A percentile compares a stretch with the other conserved stretches of the same genome.
Conservation (phyloP, 2,888 invertebrate species). For the Zeuzera pyrina region DNA sequence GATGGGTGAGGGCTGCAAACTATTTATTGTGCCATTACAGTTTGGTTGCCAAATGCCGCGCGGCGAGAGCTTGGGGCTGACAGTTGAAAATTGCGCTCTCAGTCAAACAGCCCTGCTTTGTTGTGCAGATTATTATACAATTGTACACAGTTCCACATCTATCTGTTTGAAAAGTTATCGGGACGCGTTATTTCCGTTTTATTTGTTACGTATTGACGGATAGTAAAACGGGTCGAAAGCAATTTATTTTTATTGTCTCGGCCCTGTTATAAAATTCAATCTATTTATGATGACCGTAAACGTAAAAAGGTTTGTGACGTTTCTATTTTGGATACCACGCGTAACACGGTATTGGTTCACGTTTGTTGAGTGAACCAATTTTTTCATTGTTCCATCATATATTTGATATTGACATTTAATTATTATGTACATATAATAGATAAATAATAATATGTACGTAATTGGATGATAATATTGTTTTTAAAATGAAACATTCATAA, state of each 20-base stretch:
- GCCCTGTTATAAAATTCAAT: slow-evolving; percentile 56
- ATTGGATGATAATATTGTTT: too few species aligned
- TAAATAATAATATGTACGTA: too few species aligned
- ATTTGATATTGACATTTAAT: too few species aligned
- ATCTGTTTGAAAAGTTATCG: slow-evolving; percentile 29
- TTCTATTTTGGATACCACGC: too few species aligned
- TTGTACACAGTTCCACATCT: slow-evolving; percentile 15
- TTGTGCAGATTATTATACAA: slow-evolving; percentile 35
- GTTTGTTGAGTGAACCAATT: too few species aligned
- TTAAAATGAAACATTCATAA: too few species aligned
- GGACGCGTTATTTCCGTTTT: slow-evolving; percentile 35
- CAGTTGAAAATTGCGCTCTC: slow-evolving; percentile 55
- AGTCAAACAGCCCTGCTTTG: slow-evolving; percentile 27
- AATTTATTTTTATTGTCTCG: slow-evolving; percentile 53
- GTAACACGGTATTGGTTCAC: too few species aligned
- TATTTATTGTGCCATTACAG: slow-evolving; percentile 69
- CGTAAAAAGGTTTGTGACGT: slow-evolving; percentile 27
- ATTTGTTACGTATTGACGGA: slow-evolving; percentile 50
- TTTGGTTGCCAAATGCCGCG: slow-evolving; percentile 54
- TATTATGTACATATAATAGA: too few species aligned
- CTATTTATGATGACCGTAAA: slow-evolving; percentile 50
- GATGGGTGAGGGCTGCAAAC: slow-evolving; percentile 67
- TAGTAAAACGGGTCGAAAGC: slow-evolving; percentile 48
- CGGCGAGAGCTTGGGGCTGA: slow-evolving; percentile 44
- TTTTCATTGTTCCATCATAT: too few species aligned